phyloP scores from a whole-genome alignment of 2,797 vertebrate genomes.

The Hydrolagus colliei region DNA sequence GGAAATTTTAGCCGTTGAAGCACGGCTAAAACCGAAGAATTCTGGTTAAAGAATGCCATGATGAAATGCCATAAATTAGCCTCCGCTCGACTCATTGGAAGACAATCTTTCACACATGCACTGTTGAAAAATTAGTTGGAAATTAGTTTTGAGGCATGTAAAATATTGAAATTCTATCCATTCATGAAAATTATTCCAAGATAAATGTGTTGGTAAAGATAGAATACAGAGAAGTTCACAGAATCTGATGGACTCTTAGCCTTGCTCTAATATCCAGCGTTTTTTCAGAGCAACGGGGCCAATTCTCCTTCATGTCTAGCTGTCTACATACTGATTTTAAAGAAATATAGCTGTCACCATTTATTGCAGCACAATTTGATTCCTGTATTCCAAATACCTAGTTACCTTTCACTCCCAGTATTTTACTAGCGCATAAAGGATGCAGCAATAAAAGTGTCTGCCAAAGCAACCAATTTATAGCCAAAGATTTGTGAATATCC shows the following conservation, averaged over 20 bases:
- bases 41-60: no score
- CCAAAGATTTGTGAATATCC: slow-evolving; percentile 2
- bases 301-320: background rate
- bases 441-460: background rate
- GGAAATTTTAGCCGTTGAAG: no score
- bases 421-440: background rate
- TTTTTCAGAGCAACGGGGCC: background rate
- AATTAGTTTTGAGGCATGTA: no score
- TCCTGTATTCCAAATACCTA: background rate
- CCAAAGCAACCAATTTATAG: background rate
- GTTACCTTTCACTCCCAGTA: background rate
- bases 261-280: background rate
- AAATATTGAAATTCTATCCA: background rate
- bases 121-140: no score
- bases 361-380: background rate
- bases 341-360: background rate
- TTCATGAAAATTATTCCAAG: background rate
- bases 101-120: no score
- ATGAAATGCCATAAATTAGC: no score
- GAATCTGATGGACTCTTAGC: background rate
- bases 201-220: background rate
- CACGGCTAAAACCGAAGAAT: no score
- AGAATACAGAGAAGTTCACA: background rate
- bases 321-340: background rate
- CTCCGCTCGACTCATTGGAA: no score